phyloP scores from a whole-genome alignment of 2,888 invertebrate species.

The Stenurella melanura region DNA sequence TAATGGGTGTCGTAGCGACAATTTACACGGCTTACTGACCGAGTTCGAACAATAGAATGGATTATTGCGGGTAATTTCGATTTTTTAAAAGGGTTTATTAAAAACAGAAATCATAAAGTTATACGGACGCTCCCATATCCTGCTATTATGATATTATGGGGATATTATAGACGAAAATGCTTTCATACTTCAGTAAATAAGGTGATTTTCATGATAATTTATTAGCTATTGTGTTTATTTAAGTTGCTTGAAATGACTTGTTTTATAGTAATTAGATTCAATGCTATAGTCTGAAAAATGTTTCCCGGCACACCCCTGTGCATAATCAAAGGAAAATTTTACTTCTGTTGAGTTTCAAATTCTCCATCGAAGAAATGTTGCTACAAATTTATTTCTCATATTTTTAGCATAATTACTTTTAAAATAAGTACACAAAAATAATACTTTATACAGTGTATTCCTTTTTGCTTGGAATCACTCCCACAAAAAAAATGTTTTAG shows the following conservation, averaged over 20 bases:
- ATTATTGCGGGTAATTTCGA: conserved; percentile 52
- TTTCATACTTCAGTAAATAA: conserved; percentile 69
- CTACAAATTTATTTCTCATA: no score
- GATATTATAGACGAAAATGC: conserved; percentile 63
- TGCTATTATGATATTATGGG: conserved; percentile 63
- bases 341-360: neutral
- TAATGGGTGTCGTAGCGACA: conserved; percentile 55
- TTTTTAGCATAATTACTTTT: no score
- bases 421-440: no score
- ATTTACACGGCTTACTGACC: conserved; percentile 59
- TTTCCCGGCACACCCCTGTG: conserved; percentile 17
- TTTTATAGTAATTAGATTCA: conserved; percentile 35
- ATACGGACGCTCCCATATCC: conserved; percentile 64
- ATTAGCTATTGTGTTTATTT: conserved; percentile 69
- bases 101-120: conserved; percentile 58
- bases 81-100: conserved; percentile 57
- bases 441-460: no score
- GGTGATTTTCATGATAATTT: conserved; percentile 65
- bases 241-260: conserved; percentile 66
- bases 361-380: no score
- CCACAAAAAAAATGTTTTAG: no score
- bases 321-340: neutral
- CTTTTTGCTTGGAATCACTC: no score
- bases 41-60: conserved; percentile 52
- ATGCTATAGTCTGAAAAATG: conserved; percentile 23